These are phyloP conservation scores for Homarus gammarus DNA, from an alignment of 2,888 invertebrate genomes.

Conservation along the genomic window DNA sequence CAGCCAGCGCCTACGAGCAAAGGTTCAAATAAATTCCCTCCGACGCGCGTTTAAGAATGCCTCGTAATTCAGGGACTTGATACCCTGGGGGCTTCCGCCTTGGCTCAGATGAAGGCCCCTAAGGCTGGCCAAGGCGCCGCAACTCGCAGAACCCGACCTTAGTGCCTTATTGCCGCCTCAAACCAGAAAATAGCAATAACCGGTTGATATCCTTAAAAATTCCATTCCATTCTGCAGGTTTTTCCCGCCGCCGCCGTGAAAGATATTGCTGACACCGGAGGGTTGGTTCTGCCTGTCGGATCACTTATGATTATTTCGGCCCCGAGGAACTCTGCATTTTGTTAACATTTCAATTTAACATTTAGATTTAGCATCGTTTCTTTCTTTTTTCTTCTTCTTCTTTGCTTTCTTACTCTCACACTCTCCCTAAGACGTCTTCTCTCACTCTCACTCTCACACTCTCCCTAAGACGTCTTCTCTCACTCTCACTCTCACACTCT, in stretches of 20 bases:
- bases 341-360: constrained; percentile 68
- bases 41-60: constrained; percentile 53
- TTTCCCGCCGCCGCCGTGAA: constrained; percentile 36
- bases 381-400: neutral
- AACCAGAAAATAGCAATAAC: constrained; percentile 55
- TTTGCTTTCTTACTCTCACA: constrained; percentile 7
- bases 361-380: constrained; percentile 50
- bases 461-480: no score
- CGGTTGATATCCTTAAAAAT: constrained; percentile 68
- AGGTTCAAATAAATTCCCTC: constrained; percentile 61
- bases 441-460: constrained; percentile 25
- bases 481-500: no score
- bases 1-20: constrained; percentile 57
- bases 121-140: constrained; percentile 21
- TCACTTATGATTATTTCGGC: constrained; percentile 65
- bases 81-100: neutral
- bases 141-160: constrained; percentile 39
- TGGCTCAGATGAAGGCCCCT: neutral
- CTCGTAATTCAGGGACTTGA: constrained; percentile 12
- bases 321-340: constrained; percentile 48
- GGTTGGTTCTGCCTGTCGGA: constrained; percentile 41
- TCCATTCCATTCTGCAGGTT: constrained; percentile 63
- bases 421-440: constrained; percentile 12
- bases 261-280: constrained; percentile 48
- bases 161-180: constrained; percentile 46